Percentiles rank a stretch among this genome's conserved stretches.
These are phyloP conservation scores for Scaptomyza parva DNA, from an alignment of 2,888 invertebrate species.

Conservation along the genomic window DNA sequence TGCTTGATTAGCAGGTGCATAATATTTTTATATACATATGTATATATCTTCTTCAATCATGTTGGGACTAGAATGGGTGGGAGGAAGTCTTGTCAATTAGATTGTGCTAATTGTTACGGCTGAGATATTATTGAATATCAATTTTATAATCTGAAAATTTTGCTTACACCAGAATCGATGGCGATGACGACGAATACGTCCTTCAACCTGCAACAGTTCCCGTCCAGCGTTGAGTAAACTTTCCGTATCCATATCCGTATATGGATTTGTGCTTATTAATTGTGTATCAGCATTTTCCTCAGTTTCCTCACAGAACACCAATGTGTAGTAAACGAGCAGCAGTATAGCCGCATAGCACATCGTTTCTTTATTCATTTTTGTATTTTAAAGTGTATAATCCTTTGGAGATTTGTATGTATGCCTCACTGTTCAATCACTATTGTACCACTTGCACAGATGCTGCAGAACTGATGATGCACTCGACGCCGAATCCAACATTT, in stretches of 20 bases:
- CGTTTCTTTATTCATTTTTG: conserved; percentile 76
- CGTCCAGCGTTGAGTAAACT: conserved; percentile 49
- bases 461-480: conserved; percentile 75
- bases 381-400: conserved; percentile 41
- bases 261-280: conserved; percentile 30
- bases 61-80: conserved; percentile 34
- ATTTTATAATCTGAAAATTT: neutral
- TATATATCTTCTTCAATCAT: conserved; percentile 9
- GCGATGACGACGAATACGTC: conserved; percentile 72
- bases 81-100: conserved; percentile 18
- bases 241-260: conserved; percentile 43
- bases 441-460: conserved; percentile 50
- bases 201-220: conserved; percentile 72
- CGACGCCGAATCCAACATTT: conserved; percentile 43
- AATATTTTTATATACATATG: conserved; percentile 16
- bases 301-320: conserved; percentile 73
- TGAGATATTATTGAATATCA: conserved; percentile 29
- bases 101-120: conserved; percentile 50
- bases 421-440: conserved; percentile 30
- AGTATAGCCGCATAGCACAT: conserved; percentile 71
- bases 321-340: conserved; percentile 71
- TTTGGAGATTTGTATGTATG: conserved; percentile 6
- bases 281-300: conserved; percentile 38
- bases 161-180: conserved; percentile 70
- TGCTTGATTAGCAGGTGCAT: conserved; percentile 45